Conservation (phyloP, 1,140 invertebrate genomes). For the Aphis gossypii region DNA sequence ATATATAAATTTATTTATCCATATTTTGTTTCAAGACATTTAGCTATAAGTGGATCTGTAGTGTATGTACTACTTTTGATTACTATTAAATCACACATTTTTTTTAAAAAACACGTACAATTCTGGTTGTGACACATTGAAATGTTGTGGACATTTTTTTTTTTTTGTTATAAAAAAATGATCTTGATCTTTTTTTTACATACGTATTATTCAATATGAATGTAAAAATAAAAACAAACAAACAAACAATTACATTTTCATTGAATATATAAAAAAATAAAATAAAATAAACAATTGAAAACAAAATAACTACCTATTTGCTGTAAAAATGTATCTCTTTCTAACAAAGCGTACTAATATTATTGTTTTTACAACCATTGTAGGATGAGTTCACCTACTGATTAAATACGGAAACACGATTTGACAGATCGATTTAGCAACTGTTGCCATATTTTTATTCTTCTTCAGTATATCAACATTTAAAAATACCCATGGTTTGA, state of each 20-base stretch:
- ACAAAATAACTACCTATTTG: not conserved
- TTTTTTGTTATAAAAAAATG: not conserved
- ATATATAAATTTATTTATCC: not conserved
- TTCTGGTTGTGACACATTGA: not conserved
- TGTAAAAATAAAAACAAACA: not conserved
- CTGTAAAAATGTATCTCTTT: not conserved
- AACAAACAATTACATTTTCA: not conserved
- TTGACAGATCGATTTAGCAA: not conserved
- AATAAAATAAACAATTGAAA: not conserved
- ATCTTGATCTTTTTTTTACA: not conserved
- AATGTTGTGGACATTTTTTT: not conserved
- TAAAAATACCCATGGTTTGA: not conserved
- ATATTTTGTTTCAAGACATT: not conserved
- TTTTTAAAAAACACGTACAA: not conserved
- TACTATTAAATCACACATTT: not conserved
- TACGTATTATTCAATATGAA: not conserved
- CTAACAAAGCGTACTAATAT: not conserved
- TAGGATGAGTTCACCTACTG: not conserved
- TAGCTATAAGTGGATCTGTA: not conserved
- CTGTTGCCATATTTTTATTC: not conserved
- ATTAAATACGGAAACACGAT: not conserved
- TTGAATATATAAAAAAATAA: not conserved
- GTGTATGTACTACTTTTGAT: not conserved
- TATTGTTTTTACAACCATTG: not conserved
- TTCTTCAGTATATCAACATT: not conserved